Evolutionary conservation across 23 tunicate genomes (phyloP).

Genomic region (Styela clava): DNA sequence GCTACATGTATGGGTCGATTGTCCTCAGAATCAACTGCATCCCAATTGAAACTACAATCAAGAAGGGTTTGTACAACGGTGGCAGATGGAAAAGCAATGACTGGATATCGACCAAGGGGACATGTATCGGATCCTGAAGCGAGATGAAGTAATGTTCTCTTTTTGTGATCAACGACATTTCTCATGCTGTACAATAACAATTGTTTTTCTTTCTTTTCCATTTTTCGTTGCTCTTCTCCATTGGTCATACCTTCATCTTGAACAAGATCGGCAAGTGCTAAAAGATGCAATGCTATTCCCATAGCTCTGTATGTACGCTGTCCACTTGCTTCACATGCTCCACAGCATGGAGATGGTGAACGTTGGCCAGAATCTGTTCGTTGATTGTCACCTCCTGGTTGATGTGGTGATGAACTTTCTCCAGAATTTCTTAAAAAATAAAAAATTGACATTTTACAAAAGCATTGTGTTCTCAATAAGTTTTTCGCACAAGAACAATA

Average conservation of each 20-base stretch:
- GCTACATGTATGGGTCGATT: conserved; percentile 62
- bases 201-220: conserved; percentile 8
- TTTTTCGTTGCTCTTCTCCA: neutral
- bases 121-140: conserved; percentile 70
- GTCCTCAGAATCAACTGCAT: conserved; percentile 66
- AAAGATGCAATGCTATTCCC: conserved; percentile 79
- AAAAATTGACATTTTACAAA: neutral
- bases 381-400: neutral
- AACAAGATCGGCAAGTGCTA: conserved; percentile 56
- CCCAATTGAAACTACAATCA: conserved; percentile 54
- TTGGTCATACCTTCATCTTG: neutral
- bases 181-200: conserved; percentile 44
- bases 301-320: conserved; percentile 75
- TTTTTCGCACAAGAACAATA: neutral
- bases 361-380: neutral
- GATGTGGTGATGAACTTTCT: conserved; percentile 6
- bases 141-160: conserved; percentile 65
- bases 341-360: conserved; percentile 40
- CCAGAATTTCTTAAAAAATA: conserved; percentile 24
- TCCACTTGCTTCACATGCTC: conserved; percentile 79
- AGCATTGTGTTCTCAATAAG: neutral
- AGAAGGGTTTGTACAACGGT: conserved; percentile 47
- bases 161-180: conserved; percentile 53
- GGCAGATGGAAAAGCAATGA: conserved; percentile 56
- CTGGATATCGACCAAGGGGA: conserved; percentile 82